These are phyloP conservation scores for Parelbella ahira DNA, from an alignment of 2,888 invertebrate genomes.

Conservation along the genomic window DNA sequence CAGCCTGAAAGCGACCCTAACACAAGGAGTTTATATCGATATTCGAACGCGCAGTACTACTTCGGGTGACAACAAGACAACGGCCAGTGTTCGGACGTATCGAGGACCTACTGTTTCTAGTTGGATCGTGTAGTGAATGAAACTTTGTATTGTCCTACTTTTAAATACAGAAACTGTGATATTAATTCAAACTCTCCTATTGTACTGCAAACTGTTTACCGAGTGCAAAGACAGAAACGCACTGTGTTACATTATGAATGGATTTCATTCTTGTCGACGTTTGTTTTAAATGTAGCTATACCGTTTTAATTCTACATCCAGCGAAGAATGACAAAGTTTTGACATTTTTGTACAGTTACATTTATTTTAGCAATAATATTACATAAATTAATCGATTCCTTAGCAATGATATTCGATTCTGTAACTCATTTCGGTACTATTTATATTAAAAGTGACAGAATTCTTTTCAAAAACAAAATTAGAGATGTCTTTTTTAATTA, in stretches of 20 bases:
- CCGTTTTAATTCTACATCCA: too few species aligned
- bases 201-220: slow-evolving; percentile 52
- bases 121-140: slow-evolving; percentile 62
- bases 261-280: too few species aligned
- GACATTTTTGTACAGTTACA: too few species aligned
- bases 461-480: too few species aligned
- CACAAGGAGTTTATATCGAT: slow-evolving; percentile 83
- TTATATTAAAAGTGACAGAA: too few species aligned
- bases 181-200: slow-evolving; percentile 76
- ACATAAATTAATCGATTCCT: too few species aligned
- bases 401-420: too few species aligned
- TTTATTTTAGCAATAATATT: too few species aligned
- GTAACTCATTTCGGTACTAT: too few species aligned
- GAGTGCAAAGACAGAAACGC: slow-evolving; percentile 52
- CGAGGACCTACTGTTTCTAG: slow-evolving; percentile 82
- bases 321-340: too few species aligned
- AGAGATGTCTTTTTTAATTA: too few species aligned
- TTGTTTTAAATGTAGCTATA: too few species aligned
- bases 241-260: slow-evolving; percentile 33
- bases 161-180: slow-evolving; percentile 78
- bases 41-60: slow-evolving; percentile 85
- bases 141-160: slow-evolving; percentile 72
- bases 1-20: slow-evolving; percentile 75
- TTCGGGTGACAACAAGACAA: slow-evolving; percentile 87
- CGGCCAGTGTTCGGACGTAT: slow-evolving; percentile 73